Conservation (phyloP, 2,888 invertebrate genomes). For the Campopleginae sp. region DNA sequence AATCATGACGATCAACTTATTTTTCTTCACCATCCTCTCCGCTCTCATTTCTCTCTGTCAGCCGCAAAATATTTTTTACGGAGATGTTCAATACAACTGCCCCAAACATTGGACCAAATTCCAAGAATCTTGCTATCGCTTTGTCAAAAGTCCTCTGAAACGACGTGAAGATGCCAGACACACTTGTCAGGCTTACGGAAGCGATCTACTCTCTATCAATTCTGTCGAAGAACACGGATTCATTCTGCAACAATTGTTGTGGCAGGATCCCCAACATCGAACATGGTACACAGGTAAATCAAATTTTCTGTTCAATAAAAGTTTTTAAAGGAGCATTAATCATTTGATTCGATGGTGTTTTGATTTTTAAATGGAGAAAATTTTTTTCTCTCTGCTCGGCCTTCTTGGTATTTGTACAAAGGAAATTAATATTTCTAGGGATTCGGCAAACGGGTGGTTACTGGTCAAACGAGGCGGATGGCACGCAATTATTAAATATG, state of each 20-base stretch:
- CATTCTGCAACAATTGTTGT: slow-evolving; percentile 91
- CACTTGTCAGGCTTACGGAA: slow-evolving; percentile 92
- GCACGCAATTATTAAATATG: slow-evolving; percentile 90
- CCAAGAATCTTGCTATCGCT: slow-evolving; percentile 94
- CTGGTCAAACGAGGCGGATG: slow-evolving; percentile 94
- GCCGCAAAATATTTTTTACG: slow-evolving; percentile 76
- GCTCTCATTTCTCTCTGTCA: slow-evolving; percentile 21
- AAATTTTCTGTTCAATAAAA: not conserved
- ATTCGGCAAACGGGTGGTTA: slow-evolving; percentile 91
- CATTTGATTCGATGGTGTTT: too few relatives aligned
- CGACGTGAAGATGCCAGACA: slow-evolving; percentile 92
- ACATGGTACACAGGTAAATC: slow-evolving; percentile 90
- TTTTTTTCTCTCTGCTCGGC: too few relatives aligned
- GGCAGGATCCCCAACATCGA: slow-evolving; percentile 93
- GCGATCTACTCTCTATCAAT: slow-evolving; percentile 92
- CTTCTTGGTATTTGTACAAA: not conserved
- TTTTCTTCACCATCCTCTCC: slow-evolving; percentile 29
- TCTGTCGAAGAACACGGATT: slow-evolving; percentile 95
- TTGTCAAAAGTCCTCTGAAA: slow-evolving; percentile 94
- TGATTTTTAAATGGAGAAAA: too few relatives aligned
- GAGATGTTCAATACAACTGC: slow-evolving; percentile 85
- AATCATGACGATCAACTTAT: slow-evolving; percentile 38
- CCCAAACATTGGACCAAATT: slow-evolving; percentile 95
- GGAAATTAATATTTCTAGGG: slow-evolving; percentile 87
- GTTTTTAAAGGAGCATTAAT: not conserved